These are phyloP conservation scores for Apoda limacodes DNA, from an alignment of 2,888 invertebrate species.

Conservation along the genomic window DNA sequence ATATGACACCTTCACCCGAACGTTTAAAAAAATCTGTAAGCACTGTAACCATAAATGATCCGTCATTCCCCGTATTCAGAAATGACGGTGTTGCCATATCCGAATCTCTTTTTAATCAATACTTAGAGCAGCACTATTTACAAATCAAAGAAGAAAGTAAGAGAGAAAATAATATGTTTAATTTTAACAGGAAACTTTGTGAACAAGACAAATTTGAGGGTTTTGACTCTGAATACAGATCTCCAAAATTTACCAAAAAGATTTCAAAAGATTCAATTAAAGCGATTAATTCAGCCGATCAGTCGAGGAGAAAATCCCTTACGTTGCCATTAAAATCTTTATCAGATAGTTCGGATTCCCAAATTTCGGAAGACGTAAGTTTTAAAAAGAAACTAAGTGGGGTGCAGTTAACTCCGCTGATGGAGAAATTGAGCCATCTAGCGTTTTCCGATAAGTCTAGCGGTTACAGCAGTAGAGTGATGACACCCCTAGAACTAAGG, in stretches of 20 bases:
- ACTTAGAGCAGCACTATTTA: slow-evolving; percentile 74
- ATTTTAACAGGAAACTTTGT: slow-evolving; percentile 43
- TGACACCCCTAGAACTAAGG: slow-evolving; percentile 69
- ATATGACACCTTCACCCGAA: slow-evolving; percentile 34
- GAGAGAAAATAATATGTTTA: slow-evolving; percentile 56
- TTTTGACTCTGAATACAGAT: slow-evolving; percentile 57
- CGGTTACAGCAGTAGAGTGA: slow-evolving; percentile 76
- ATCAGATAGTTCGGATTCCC: slow-evolving; percentile 48
- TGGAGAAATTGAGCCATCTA: slow-evolving; percentile 83
- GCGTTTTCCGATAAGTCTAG: slow-evolving; percentile 77
- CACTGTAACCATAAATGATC: slow-evolving; percentile 82
- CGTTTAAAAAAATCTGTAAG: slow-evolving; percentile 45
- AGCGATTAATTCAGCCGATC: slow-evolving; percentile 38
- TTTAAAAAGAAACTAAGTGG: slow-evolving; percentile 71
- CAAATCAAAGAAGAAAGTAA: slow-evolving; percentile 54
- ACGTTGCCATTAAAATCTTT: slow-evolving; percentile 80
- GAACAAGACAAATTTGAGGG: slow-evolving; percentile 59
- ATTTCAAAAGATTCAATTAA: slow-evolving; percentile 41
- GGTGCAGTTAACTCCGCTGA: slow-evolving; percentile 81
- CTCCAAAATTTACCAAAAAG: slow-evolving; percentile 57
- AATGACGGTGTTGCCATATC: slow-evolving; percentile 81
- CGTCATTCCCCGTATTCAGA: slow-evolving; percentile 81
- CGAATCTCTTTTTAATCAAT: slow-evolving; percentile 77
- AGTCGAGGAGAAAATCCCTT: slow-evolving; percentile 68
- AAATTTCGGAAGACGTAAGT: slow-evolving; percentile 40